Base-by-base conservation (phyloP, 2,797 vertebrate genomes). In the Gadopsis bispinosus region DNA sequence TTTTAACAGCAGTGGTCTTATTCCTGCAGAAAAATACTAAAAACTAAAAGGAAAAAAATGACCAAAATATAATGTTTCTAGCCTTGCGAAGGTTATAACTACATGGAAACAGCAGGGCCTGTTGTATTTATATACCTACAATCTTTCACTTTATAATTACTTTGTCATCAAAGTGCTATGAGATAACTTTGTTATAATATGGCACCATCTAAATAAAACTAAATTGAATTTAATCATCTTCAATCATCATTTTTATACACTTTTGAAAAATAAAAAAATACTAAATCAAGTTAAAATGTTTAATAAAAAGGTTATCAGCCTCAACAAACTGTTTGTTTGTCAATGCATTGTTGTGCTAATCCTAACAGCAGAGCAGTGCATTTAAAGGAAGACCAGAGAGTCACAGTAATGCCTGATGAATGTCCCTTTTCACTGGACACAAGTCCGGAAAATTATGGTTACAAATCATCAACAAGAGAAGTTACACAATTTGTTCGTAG, bases 51-150 rank as follows among this genome's bases (percentile, higher is more conserved):
- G 26, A 26, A 29, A 39, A 29, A 26, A 5, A 56, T n/a, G 11
- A 20, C 35, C 7, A 65, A 59, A 31, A 60, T 50, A 33, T 39
- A 16, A 41, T 33, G 9, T 59, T 58, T 75, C 33, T 31, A 29
- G 62, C 2, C 3, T 33, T 45, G 14, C 26, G 10, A 20, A 29
- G 6, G 5, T 29, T 39, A 6, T 29, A 33, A 73, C 9, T 19
- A 55, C 26, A 47, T 56, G 19, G 13, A 63, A 54, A 73, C 26
- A 63, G n/a, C 6, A 45, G 5, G 10, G 35, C 19, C 31, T 56
- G 7, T 9, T 60, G 45, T 55, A 47, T 47, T 47, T 53, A 53
- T 62, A 43, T 1, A 72, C 39, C 13, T 73, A 22, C 29, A 73
- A 35, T 47, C 9, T 9, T 55, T 51, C 20, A 55, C 29, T 22